Base-by-base conservation (phyloP, 2,888 invertebrate genomes). In the Eubasilissa splendida region DNA sequence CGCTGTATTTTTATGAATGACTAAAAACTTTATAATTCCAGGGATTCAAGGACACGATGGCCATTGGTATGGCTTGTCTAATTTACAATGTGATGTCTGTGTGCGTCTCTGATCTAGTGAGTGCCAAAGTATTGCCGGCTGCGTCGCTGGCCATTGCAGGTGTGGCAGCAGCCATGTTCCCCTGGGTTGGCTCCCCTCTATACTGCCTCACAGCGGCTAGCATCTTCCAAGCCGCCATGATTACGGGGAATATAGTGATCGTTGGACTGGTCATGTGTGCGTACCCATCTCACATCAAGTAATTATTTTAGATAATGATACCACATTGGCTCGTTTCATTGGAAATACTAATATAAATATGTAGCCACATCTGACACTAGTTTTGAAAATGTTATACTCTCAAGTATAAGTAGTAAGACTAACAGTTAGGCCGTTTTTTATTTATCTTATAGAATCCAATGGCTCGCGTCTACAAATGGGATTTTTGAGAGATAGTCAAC, bases 151-250 rank as follows among this genome's bases (percentile, higher is more conserved):
- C 89, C 10, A 54, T 88, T 0, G 89, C 91, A 42, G 90, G 89
- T 7, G 42, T 88, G 0, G 87, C 88, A 66, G 88, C 90, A 2
- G 86, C 87, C 2, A 86, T 86, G 14, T 88, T 91, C 53, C 91
- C 90, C 84, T 91, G 89, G 86, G 85, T 90, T 14, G 86, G 84
- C 50, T 87, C 88, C 0, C 87, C 90, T 9, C 82, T 87, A 59
- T 88, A 90, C 84, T 89, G 90, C 84, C 85, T 92, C n/a, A 85
- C 90, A 2, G 87, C 90, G 4, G 88, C 90, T 31, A 89, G 90
- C 79, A 83, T 91, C 56, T 92, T 91, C 85, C 91, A 91, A 83
- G 85, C 90, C 4, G 86, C 87, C 53, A 83, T 80, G 74, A 84
- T 90, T 8, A 88, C 89, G 9, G 90, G 89, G 1, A 91, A 92